phyloP scores from a whole-genome alignment of 2,888 invertebrate species.

The Hylaea fasciaria region DNA sequence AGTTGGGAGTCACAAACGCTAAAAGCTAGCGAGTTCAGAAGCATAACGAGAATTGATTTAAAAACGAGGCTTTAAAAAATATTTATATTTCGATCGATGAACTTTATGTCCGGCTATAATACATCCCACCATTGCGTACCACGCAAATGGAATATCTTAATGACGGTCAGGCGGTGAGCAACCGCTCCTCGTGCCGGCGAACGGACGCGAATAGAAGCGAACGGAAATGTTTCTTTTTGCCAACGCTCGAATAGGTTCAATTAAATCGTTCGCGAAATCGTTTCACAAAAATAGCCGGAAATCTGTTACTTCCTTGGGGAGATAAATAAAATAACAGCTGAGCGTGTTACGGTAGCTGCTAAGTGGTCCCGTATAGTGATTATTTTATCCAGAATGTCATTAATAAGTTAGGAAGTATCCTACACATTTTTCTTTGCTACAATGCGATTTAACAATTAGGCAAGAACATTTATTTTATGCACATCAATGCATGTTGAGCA shows the following conservation, averaged over 20 bases:
- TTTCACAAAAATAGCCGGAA: conserved; percentile 45
- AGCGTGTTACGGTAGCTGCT: not conserved
- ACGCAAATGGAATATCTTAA: not conserved
- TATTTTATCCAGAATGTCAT: not conserved
- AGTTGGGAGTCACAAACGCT: too few species aligned
- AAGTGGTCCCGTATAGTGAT: conserved; percentile 20
- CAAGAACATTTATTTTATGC: too few species aligned
- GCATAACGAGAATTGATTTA: too few species aligned
- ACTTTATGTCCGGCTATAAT: too few species aligned
- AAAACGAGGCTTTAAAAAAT: too few species aligned
- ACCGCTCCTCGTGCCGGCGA: conserved; percentile 4
- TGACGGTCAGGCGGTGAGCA: not conserved
- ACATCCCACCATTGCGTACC: not conserved
- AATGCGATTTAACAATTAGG: too few species aligned
- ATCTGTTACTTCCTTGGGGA: conserved; percentile 48
- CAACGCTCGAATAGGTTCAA: conserved; percentile 42
- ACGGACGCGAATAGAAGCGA: conserved; percentile 24
- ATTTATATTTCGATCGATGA: too few species aligned
- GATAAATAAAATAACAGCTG: conserved; percentile 37
- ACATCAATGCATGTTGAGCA: too few species aligned
- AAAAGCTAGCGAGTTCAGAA: too few species aligned
- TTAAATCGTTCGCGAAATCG: conserved; percentile 44
- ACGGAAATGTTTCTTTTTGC: conserved; percentile 28
- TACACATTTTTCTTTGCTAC: too few species aligned
- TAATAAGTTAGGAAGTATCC: too few species aligned